Evolutionary conservation across 1,140 invertebrate species (phyloP).

Genomic region (Oreohelix idahoensis): DNA sequence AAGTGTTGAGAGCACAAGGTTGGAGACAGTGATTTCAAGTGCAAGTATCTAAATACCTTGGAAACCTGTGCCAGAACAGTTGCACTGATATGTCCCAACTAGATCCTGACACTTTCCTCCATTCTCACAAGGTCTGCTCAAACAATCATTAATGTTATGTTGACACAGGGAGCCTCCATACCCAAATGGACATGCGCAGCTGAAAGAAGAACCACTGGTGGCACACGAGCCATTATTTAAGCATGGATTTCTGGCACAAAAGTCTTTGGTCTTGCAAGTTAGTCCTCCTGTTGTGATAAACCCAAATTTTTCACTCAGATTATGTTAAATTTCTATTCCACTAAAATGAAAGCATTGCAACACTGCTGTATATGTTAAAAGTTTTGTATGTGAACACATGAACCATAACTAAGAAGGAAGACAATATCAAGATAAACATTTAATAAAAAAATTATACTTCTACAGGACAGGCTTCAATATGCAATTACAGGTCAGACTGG

Average conservation of each 20-base stretch:
- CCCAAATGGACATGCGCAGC: constrained; percentile 63
- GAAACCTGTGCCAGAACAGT: constrained; percentile 20
- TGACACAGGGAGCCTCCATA: constrained; percentile 63
- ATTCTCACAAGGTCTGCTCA: constrained; percentile 11
- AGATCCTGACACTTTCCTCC: constrained; percentile 17
- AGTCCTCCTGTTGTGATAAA: neutral
- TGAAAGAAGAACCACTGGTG: neutral
- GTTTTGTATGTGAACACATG: no score
- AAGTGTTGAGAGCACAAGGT: no score
- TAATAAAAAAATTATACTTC: no score
- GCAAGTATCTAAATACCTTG: neutral
- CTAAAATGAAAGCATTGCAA: no score
- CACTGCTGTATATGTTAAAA: no score
- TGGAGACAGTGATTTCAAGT: neutral
- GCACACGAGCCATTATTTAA: constrained; percentile 11
- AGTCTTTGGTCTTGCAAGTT: constrained; percentile 1
- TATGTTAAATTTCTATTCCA: no score
- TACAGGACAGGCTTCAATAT: no score
- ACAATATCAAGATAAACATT: no score
- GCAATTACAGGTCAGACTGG: no score
- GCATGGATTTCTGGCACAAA: constrained; percentile 28
- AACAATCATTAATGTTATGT: constrained; percentile 57
- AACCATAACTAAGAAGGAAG: no score
- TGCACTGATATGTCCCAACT: neutral
- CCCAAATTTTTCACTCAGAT: no score